phyloP scores from a whole-genome alignment of 1,140 invertebrate species.

The Eumeta japonica region DNA sequence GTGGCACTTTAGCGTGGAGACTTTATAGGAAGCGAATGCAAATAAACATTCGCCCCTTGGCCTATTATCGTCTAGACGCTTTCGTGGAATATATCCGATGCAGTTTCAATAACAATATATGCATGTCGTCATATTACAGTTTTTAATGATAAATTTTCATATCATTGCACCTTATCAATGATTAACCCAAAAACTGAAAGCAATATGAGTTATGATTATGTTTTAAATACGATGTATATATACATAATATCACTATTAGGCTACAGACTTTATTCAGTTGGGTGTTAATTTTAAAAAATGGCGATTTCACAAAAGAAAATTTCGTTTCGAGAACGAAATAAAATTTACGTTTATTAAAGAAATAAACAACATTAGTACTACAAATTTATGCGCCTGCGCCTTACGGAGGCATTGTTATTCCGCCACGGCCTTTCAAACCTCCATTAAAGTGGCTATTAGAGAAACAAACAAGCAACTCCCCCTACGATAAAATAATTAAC shows the following conservation, averaged over 20 bases:
- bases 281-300: background rate
- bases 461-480: conserved; percentile 52
- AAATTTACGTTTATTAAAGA: background rate
- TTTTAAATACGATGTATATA: no score
- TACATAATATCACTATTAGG: background rate
- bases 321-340: no score
- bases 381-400: background rate
- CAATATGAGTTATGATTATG: no score
- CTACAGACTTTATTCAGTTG: background rate
- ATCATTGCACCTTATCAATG: background rate
- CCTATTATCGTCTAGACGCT: no score
- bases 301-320: no score
- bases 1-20: conserved; percentile 34
- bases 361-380: background rate
- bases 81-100: no score
- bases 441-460: conserved; percentile 55
- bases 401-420: conserved; percentile 35
- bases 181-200: background rate
- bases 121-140: no score
- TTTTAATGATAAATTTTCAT: background rate
- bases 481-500: conserved; percentile 54
- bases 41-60: no score
- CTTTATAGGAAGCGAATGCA: conserved; percentile 31
- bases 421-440: conserved; percentile 30
- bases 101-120: no score